Percentiles rank a stretch among this genome's conserved stretches.
Conservation (phyloP, 2,888 invertebrate genomes). For the Candidula unifasciata region DNA sequence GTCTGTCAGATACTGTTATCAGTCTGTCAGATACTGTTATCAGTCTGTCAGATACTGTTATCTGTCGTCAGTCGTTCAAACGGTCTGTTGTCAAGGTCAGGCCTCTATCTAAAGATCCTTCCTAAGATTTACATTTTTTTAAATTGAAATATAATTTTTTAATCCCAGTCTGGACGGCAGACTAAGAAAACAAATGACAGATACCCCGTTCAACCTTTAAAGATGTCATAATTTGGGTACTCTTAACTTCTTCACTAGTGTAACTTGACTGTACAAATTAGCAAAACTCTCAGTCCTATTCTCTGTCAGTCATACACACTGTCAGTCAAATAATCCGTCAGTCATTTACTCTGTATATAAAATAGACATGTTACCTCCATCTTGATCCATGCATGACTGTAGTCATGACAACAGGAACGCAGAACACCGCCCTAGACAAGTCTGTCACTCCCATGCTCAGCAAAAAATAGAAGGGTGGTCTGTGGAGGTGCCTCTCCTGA, state of each 20-base stretch:
- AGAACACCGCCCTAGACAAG: conserved; percentile 70
- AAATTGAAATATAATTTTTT: no score
- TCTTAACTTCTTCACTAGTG: neutral
- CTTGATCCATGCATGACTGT: conserved; percentile 67
- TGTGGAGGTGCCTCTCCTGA: conserved; percentile 61
- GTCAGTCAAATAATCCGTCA: neutral
- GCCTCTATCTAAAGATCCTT: no score
- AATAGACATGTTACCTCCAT: conserved; percentile 58
- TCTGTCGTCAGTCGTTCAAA: no score
- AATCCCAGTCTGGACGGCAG: no score
- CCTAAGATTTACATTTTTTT: no score
- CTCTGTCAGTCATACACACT: neutral
- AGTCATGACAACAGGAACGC: conserved; percentile 71
- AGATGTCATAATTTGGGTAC: neutral
- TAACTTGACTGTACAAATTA: neutral
- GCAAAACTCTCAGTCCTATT: neutral
- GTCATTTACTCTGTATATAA: neutral
- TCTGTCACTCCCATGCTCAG: conserved; percentile 71
- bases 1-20: no score
- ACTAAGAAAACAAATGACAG: no score
- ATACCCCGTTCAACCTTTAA: no score
- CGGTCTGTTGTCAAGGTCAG: no score
- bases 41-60: no score
- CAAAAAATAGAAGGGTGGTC: conserved; percentile 73
- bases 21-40: no score